Evolutionary conservation across 2,888 invertebrate species (phyloP), one percentile per base, ranked within the genome.

Genomic region (Nephrotoma appendiculata): DNA sequence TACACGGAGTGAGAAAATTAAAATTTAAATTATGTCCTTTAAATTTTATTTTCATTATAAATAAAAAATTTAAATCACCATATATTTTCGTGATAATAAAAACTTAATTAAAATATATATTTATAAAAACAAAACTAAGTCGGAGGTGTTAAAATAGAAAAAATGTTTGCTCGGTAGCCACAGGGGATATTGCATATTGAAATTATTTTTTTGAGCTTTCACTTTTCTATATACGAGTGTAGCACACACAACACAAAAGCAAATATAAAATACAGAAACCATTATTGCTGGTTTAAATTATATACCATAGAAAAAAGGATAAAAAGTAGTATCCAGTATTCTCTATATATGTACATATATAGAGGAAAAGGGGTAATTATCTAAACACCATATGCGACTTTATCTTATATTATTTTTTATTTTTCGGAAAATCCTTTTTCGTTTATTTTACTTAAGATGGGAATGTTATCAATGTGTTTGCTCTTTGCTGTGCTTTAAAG

Each of bases 381-480:
- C 84, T 84, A 84, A 84, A 42, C 84, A 84, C 84, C 84, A 84
- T 84, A 84, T 84, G 84, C 84, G 41, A 41, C 84, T 84, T 19
- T 42, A 84, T 84, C 41, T 84, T 84, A 41, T 83, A 41, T 83
- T 83, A 42, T 84, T 84, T 5, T 84, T 84, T 5, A 41, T 42
- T 84, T 84, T 84, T 12, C 6, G 42, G 12, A 83, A 41, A 83
- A 41, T 41, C n/a, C 11, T 7, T 71, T 71, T 71, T 31, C 15
- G 15, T 52, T 71, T 71, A 31, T 31, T 71, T 31, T 71, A 71
- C 71, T 71, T 71, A 71, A 71, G 71, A 71, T 31, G 71, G 71
- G 71, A 71, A 71, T 71, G 7, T 31, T 71, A 31, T 84, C 43
- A 84, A 84, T 84, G 41, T 84, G 84, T 84, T 84, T 84, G 42